Evolutionary conservation across 2,797 vertebrate species (phyloP).

Genomic region (Leucoraja ocellata): DNA sequence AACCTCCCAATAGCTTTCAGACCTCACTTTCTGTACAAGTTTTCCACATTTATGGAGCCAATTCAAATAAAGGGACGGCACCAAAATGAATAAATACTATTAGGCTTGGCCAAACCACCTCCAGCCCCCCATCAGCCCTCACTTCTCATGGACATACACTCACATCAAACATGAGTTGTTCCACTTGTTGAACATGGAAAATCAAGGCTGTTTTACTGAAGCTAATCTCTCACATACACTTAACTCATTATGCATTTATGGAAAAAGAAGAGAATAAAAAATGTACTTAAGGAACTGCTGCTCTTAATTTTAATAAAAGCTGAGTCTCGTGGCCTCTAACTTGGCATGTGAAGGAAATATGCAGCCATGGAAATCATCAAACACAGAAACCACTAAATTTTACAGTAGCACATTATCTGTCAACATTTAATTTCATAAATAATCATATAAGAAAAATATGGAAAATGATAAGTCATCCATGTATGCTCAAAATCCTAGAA

Average conservation of each 20-base stretch:
- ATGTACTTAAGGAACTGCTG: background rate
- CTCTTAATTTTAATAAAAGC: background rate
- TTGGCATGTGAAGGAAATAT: background rate
- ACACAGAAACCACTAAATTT: background rate
- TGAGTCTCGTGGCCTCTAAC: background rate
- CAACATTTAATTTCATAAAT: slow-evolving; percentile 24
- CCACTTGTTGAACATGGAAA: background rate
- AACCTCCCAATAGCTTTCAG: background rate
- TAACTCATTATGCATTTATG: slow-evolving; percentile 2
- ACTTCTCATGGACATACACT: background rate
- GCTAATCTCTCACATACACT: background rate
- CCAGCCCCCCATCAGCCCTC: background rate
- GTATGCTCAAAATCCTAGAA: background rate
- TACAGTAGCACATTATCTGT: background rate
- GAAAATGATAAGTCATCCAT: background rate
- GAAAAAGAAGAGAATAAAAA: background rate
- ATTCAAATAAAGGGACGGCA: background rate
- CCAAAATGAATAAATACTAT: slow-evolving; percentile 12
- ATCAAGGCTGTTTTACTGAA: background rate
- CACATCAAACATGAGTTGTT: background rate
- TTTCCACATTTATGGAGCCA: background rate
- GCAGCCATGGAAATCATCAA: slow-evolving; percentile 25
- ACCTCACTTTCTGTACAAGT: background rate
- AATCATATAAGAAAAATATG: slow-evolving; percentile 13
- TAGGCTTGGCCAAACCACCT: background rate